Conservation (phyloP, 2,797 vertebrate genomes). For the Phylloscopus collybita region DNA sequence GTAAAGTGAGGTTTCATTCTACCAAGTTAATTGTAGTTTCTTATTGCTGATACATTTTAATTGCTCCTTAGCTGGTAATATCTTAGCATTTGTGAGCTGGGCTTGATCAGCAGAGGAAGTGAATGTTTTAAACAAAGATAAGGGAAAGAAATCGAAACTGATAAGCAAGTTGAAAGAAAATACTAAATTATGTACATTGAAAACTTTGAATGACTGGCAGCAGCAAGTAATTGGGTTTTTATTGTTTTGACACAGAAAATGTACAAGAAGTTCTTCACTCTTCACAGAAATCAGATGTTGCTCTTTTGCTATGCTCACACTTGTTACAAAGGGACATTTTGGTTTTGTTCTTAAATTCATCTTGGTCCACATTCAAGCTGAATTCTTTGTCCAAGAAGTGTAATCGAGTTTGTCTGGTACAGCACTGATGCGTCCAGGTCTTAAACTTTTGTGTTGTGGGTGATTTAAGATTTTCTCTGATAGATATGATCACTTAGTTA, state of each 20-base stretch:
- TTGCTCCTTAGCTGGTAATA: background rate
- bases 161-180: background rate
- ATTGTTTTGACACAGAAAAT: background rate
- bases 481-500: background rate
- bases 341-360: background rate
- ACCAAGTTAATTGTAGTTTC: background rate
- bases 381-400: background rate
- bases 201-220: background rate
- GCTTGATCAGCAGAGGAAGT: constrained; percentile 4
- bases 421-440: background rate
- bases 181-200: background rate
- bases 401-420: background rate
- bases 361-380: background rate
- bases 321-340: background rate
- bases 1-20: background rate
- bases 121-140: constrained; percentile 2
- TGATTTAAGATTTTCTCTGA: background rate
- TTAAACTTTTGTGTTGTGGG: background rate
- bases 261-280: background rate
- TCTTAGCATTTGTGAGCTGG: background rate
- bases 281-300: background rate
- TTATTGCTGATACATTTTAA: constrained; percentile 8
- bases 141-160: background rate
- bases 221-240: background rate
- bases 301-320: background rate